Conservation (phyloP, 1,140 invertebrate species). For the Myzus persicae region DNA sequence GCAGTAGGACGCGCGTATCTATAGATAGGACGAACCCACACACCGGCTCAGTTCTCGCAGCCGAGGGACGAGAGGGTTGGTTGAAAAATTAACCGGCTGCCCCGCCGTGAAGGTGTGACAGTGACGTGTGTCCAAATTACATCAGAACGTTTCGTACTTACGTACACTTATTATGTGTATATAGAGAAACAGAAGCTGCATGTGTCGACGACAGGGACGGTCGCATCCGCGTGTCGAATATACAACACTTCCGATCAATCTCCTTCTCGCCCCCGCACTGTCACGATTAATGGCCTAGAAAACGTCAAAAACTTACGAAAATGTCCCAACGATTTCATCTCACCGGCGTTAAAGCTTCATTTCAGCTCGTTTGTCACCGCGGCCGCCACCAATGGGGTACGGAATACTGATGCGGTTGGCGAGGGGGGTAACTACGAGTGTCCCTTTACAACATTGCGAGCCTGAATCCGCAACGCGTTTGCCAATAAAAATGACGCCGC, state of each 20-base stretch:
- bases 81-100: conserved; percentile 39
- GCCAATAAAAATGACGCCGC: neutral
- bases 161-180: neutral
- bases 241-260: neutral
- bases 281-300: neutral
- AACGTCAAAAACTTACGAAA: conserved; percentile 36
- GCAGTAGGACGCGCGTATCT: neutral
- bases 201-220: neutral
- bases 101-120: neutral
- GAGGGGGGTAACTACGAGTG: neutral
- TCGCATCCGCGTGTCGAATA: neutral
- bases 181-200: neutral
- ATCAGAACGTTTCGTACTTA: neutral
- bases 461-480: neutral
- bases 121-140: conserved; percentile 9
- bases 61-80: too few species aligned
- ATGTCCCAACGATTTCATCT: neutral
- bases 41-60: neutral
- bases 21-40: neutral
- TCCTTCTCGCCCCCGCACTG: neutral
- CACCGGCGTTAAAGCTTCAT: conserved; percentile 7
- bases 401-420: neutral
- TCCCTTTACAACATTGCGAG: neutral
- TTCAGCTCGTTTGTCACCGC: conserved; percentile 33
- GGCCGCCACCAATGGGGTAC: too few species aligned